Conservation (phyloP, 2,113 vertebrate genomes). For the Tragelaphus scriptus region DNA sequence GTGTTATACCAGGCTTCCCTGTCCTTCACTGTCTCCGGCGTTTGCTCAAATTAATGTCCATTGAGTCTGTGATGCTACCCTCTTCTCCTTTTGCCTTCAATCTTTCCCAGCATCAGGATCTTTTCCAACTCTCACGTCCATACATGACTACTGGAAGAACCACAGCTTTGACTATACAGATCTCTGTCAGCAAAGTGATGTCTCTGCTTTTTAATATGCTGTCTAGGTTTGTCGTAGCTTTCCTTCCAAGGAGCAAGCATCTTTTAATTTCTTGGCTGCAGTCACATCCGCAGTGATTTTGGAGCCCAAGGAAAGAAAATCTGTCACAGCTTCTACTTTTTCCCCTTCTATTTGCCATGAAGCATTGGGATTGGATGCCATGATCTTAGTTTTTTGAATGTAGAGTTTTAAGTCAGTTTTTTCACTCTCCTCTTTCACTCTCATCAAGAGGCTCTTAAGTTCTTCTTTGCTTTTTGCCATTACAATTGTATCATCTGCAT, state of each 20-base stretch:
- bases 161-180: neutral
- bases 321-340: neutral
- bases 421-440: neutral
- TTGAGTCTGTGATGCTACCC: neutral
- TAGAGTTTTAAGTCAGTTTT: neutral
- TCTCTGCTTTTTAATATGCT: neutral
- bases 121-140: neutral
- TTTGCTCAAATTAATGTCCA: neutral
- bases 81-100: neutral
- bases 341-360: neutral
- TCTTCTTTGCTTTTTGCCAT: neutral
- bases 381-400: neutral
- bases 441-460: neutral
- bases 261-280: neutral
- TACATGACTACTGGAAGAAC: neutral
- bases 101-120: neutral
- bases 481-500: neutral
- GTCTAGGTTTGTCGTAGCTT: neutral
- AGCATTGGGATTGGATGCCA: neutral
- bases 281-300: neutral
- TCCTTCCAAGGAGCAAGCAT: neutral
- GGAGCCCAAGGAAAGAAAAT: neutral
- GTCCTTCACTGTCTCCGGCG: neutral
- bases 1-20: neutral
- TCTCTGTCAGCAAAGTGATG: neutral